Percentiles rank a stretch among this genome's conserved stretches.
Conservation (phyloP, 1,140 invertebrate genomes). For the Meloidogyne floridensis region DNA sequence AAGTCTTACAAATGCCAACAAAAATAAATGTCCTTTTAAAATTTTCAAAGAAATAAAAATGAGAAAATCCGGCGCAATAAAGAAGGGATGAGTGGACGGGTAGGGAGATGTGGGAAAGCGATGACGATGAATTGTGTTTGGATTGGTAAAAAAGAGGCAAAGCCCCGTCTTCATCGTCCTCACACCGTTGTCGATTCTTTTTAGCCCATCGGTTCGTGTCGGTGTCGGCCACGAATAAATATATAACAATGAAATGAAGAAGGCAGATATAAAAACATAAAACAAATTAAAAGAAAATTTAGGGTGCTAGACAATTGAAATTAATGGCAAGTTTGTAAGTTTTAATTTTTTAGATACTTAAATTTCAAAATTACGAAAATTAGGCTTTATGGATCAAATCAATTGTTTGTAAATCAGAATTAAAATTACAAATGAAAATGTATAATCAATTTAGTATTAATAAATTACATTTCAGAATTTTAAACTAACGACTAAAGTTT, state of each 20-base stretch:
- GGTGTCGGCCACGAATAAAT: background rate
- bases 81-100: background rate
- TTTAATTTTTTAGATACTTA: too few species aligned
- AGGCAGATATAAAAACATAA: background rate
- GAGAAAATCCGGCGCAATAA: conserved; percentile 5
- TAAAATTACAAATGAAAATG: background rate
- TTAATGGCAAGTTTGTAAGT: background rate
- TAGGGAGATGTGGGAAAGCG: background rate
- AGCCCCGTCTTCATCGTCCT: background rate
- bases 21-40: background rate
- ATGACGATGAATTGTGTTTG: background rate
- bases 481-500: too few species aligned
- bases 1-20: background rate
- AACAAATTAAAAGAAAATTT: background rate
- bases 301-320: background rate
- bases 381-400: too few species aligned
- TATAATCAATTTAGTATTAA: too few species aligned
- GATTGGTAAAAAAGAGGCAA: background rate
- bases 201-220: background rate
- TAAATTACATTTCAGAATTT: too few species aligned
- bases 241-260: background rate
- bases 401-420: too few species aligned
- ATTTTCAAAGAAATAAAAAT: background rate
- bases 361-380: too few species aligned
- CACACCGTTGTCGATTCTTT: conserved; percentile 2